phyloP scores from a whole-genome alignment of 2,113 vertebrate genomes.

The Caloenas nicobarica region DNA sequence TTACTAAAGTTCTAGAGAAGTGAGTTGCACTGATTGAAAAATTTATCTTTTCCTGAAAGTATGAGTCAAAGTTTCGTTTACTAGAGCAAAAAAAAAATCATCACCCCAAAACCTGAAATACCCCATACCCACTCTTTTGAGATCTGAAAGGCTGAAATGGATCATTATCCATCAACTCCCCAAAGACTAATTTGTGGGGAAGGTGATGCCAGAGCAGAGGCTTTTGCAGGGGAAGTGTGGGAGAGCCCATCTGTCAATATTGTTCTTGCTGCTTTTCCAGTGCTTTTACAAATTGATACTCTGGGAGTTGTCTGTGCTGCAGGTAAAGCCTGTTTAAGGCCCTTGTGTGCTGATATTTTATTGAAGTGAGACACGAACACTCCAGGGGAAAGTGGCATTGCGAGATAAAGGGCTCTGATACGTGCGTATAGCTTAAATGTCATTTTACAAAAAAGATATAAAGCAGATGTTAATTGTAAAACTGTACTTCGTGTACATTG shows the following conservation, averaged over 20 bases:
- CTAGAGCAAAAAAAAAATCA: neutral
- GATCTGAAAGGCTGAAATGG: neutral
- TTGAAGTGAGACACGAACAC: conserved; percentile 43
- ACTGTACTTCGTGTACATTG: neutral
- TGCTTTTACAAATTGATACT: conserved; percentile 78
- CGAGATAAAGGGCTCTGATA: conserved; percentile 37
- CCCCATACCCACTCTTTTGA: neutral
- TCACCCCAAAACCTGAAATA: neutral
- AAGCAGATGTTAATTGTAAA: conserved; percentile 38
- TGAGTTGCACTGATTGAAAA: neutral
- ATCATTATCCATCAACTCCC: neutral
- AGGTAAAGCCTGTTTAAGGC: conserved; percentile 74
- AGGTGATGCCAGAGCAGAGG: conserved; percentile 1
- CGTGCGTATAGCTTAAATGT: conserved; percentile 39
- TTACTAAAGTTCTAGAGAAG: neutral
- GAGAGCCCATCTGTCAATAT: conserved; percentile 55
- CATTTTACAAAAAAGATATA: neutral
- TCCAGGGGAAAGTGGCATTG: conserved; percentile 43
- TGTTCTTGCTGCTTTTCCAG: conserved; percentile 52
- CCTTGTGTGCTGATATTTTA: conserved; percentile 53
- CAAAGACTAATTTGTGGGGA: conserved; percentile 24
- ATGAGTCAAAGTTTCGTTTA: neutral
- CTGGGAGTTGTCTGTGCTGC: conserved; percentile 75
- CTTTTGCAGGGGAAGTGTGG: conserved; percentile 36
- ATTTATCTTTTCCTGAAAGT: neutral